Percentiles rank a stretch among this genome's conserved stretches.
phyloP scores from a whole-genome alignment of 2,888 invertebrate genomes.

The Mesopsocus fuscifrons region DNA sequence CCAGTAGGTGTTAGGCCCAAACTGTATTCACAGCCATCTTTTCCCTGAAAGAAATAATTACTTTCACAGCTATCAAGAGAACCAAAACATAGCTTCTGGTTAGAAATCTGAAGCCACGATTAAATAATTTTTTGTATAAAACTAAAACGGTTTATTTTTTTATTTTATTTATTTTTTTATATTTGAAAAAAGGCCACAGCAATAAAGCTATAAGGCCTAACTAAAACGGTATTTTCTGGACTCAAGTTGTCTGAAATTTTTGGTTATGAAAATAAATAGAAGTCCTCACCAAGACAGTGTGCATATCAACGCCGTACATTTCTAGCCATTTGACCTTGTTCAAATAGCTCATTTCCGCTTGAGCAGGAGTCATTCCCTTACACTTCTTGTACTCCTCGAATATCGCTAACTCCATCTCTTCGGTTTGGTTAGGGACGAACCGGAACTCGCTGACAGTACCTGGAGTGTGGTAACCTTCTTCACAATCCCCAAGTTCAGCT shows the following conservation, averaged over 20 bases:
- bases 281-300: conserved; percentile 70
- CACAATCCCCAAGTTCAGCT: conserved; percentile 97
- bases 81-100: too few species aligned
- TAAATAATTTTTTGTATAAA: too few species aligned
- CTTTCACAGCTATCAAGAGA: too few species aligned
- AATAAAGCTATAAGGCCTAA: conserved; percentile 4
- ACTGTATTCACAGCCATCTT: conserved; percentile 91
- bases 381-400: conserved; percentile 79
- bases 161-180: too few species aligned
- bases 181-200: conserved; percentile 2
- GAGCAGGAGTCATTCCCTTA: conserved; percentile 76
- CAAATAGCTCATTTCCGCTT: conserved; percentile 85
- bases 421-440: conserved; percentile 90
- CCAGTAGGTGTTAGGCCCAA: conserved; percentile 96
- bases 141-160: too few species aligned
- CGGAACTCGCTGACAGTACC: conserved; percentile 95
- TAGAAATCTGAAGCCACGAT: too few species aligned
- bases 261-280: too few species aligned
- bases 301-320: conserved; percentile 99
- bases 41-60: conserved; percentile 33
- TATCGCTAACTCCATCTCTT: conserved; percentile 89
- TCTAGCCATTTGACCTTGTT: conserved; percentile 96
- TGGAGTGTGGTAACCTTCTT: conserved; percentile 78
- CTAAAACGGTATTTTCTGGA: conserved; percentile 9
- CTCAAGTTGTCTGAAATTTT: too few species aligned